Evolutionary conservation across 2,888 invertebrate genomes (phyloP).

Genomic region (Aphodius granarius): DNA sequence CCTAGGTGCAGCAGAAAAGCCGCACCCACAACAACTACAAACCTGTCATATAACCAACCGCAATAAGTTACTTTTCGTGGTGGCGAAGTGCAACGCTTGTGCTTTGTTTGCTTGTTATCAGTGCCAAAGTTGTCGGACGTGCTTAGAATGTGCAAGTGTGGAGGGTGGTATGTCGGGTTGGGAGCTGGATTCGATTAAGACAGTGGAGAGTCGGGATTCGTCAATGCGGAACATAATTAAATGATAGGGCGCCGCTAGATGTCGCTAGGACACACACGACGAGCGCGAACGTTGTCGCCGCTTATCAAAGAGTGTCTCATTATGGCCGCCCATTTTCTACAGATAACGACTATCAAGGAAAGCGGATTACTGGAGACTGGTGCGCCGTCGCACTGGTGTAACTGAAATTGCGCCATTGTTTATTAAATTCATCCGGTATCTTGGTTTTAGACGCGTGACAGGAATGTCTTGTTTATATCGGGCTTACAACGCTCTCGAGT

Average conservation of each 20-base stretch:
- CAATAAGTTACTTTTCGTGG: not conserved
- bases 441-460: slow-evolving; percentile 37
- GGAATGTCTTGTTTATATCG: slow-evolving; percentile 33
- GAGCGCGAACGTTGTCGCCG: slow-evolving; percentile 19
- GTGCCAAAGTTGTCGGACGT: not conserved
- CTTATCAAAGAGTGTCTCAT: slow-evolving; percentile 26
- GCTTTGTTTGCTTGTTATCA: not conserved
- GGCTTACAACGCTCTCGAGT: not conserved
- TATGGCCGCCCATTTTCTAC: slow-evolving; percentile 22
- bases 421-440: slow-evolving; percentile 36
- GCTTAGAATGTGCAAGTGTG: not conserved
- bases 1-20: too few relatives aligned
- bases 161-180: not conserved
- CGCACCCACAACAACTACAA: too few relatives aligned
- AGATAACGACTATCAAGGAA: slow-evolving; percentile 36
- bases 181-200: not conserved
- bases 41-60: too few relatives aligned
- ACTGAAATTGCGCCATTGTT: slow-evolving; percentile 37
- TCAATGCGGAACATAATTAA: not conserved
- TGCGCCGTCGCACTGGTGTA: slow-evolving; percentile 16
- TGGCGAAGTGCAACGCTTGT: not conserved
- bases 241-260: not conserved
- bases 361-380: slow-evolving; percentile 31
- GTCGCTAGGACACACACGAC: not conserved
- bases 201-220: not conserved